Conservation (phyloP, 2,888 invertebrate genomes). For the Tortricodes alternella region DNA sequence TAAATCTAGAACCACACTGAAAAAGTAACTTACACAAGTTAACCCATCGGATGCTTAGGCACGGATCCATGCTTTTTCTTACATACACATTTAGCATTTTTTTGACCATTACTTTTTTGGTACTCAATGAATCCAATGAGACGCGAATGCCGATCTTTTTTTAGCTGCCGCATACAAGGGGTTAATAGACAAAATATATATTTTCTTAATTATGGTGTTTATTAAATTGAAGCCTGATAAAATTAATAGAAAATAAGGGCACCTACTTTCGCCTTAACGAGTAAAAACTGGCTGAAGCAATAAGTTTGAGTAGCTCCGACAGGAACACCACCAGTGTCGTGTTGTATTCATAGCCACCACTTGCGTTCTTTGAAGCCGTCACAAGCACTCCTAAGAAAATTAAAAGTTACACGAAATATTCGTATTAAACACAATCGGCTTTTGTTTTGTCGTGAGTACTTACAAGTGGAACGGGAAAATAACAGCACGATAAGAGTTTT, state of each 20-base stretch:
- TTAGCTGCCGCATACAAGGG: too few species aligned
- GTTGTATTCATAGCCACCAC: slow-evolving; percentile 93
- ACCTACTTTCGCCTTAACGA: slow-evolving; percentile 81
- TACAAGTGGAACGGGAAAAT: background rate
- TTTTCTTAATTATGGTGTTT: too few species aligned
- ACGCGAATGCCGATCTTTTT: too few species aligned
- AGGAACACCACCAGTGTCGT: slow-evolving; percentile 93
- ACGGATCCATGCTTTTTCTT: too few species aligned
- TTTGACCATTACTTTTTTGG: too few species aligned
- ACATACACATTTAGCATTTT: too few species aligned
- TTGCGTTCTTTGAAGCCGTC: slow-evolving; percentile 92
- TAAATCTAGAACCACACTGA: too few species aligned
- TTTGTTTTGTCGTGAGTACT: slow-evolving; percentile 1
- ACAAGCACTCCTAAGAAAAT: slow-evolving; percentile 91
- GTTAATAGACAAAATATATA: too few species aligned
- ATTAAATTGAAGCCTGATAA: background rate
- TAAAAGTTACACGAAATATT: slow-evolving; percentile 22
- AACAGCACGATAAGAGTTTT: background rate
- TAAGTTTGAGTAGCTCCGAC: slow-evolving; percentile 93
- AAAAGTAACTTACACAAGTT: too few species aligned
- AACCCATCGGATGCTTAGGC: too few species aligned
- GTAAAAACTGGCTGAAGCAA: slow-evolving; percentile 88
- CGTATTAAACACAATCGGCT: background rate
- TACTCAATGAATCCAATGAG: too few species aligned
- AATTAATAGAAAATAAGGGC: background rate